Evolutionary conservation across 1,140 invertebrate species (phyloP).

Genomic region (Lepidurus arcticus): DNA sequence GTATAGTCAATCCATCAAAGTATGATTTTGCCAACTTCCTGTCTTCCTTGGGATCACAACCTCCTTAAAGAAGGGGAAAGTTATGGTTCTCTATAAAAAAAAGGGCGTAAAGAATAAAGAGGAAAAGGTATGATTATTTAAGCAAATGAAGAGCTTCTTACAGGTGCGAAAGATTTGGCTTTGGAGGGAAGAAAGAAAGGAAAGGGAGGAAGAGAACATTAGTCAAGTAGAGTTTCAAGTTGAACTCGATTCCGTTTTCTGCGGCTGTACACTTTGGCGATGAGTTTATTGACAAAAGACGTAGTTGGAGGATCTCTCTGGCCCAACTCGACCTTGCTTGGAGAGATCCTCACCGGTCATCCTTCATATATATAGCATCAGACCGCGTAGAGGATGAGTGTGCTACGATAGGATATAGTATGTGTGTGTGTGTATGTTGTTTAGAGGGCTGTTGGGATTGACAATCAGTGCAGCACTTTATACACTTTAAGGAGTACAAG

Average conservation of each 20-base stretch:
- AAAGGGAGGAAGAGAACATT: background rate
- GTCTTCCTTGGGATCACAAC: no score
- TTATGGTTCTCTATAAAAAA: background rate
- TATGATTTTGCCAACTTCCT: no score
- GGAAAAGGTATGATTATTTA: background rate
- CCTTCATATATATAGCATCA: background rate
- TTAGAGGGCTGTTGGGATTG: constrained; percentile 21
- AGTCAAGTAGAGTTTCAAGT: background rate
- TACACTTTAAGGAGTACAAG: background rate
- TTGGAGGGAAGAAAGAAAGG: background rate
- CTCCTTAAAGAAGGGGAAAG: background rate
- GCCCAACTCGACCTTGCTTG: constrained; percentile 20
- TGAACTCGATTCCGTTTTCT: constrained; percentile 2
- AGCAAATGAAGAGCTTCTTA: background rate
- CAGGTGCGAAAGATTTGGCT: background rate
- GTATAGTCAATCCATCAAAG: no score
- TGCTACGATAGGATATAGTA: background rate
- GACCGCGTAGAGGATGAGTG: background rate
- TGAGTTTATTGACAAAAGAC: constrained; percentile 13
- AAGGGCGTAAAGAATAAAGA: background rate
- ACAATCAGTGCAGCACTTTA: constrained; percentile 2
- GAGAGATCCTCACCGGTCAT: constrained; percentile 20
- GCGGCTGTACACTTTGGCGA: background rate
- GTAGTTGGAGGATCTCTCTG: constrained; percentile 2
- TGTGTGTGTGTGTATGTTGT: background rate